Base-by-base conservation (phyloP, 2,888 invertebrate genomes). In the Falcaria lacertinaria region DNA sequence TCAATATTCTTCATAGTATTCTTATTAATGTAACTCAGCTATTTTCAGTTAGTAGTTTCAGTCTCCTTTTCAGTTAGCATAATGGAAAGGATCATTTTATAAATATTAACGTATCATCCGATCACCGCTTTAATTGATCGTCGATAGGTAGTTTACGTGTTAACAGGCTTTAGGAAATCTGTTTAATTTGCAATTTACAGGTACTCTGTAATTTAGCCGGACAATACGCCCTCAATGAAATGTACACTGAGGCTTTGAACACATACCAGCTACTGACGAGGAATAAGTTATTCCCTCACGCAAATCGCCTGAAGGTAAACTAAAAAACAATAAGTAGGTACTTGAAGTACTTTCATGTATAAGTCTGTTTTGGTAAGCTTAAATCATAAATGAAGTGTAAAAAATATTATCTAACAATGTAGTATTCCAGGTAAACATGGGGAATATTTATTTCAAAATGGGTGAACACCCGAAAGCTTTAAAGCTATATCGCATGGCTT, bases 401-500 rank as follows among this genome's bases (percentile, higher is more conserved):
- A n/a, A n/a, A n/a, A n/a, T n/a, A n/a, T n/a, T n/a, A n/a, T n/a
- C n/a, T n/a, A n/a, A n/a, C n/a, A n/a, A 19, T 19, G 19, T 19
- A 4, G 19, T 19, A 22, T 50, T 61, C 42, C 44, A 89, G 89
- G 88, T 89, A 0, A 99, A 99, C 78, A 98, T 99, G 95, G 99
- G 98, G 1, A 99, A 99, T 74, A 97, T 99, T 64, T 97, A 98
- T 80, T 97, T 96, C 67, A 96, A 96, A 84, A 96, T 98, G 91
- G 97, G 97, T 54, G 93, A 96, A 66, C 97, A 95, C 70, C 94
- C 95, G 11, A 97, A 98, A 86, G 98, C 99, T 0, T 93, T 99
- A 45, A 99, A 99, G 89, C 94, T 98, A 91, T 99, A 98, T 74
- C 92, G 98, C 60, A 99, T 99, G 99, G 98, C 99, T 0, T 90